These are phyloP conservation scores for Liolophura sinensis DNA, from an alignment of 1,140 invertebrate species.

Conservation along the genomic window DNA sequence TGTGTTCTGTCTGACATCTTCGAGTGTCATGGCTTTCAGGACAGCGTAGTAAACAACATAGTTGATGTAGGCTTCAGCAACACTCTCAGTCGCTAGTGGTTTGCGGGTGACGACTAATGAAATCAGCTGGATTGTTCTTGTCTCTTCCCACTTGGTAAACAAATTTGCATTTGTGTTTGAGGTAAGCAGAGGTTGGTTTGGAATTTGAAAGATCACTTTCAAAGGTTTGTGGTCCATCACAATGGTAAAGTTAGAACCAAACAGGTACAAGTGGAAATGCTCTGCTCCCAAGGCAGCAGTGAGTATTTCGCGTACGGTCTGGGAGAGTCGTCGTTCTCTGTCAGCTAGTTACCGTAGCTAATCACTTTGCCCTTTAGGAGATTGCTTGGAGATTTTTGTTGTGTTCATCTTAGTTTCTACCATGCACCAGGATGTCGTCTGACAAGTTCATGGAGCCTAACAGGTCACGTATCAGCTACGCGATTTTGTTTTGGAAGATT, in stretches of 20 bases:
- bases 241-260: too few relatives aligned
- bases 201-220: slow-evolving; percentile 11
- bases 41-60: slow-evolving; percentile 13
- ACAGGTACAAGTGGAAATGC: too few relatives aligned
- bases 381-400: too few relatives aligned
- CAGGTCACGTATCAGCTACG: slow-evolving; percentile 3
- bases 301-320: too few relatives aligned
- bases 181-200: slow-evolving; percentile 4
- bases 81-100: slow-evolving; percentile 11
- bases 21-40: slow-evolving; percentile 18
- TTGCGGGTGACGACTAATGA: slow-evolving; percentile 2
- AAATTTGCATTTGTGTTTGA: slow-evolving; percentile 10
- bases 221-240: too few relatives aligned
- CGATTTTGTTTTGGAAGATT: slow-evolving; percentile 18
- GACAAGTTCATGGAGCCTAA: too few relatives aligned
- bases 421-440: too few relatives aligned
- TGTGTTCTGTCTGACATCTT: slow-evolving; percentile 18
- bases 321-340: too few relatives aligned
- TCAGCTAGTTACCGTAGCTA: too few relatives aligned
- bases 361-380: too few relatives aligned
- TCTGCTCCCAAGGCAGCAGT: too few relatives aligned
- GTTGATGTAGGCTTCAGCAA: slow-evolving; percentile 22
- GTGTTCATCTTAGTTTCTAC: too few relatives aligned
- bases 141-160: not conserved
- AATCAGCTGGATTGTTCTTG: slow-evolving; percentile 6